Conservation (phyloP, 2,888 invertebrate species). For the Drosophila demipolita region DNA sequence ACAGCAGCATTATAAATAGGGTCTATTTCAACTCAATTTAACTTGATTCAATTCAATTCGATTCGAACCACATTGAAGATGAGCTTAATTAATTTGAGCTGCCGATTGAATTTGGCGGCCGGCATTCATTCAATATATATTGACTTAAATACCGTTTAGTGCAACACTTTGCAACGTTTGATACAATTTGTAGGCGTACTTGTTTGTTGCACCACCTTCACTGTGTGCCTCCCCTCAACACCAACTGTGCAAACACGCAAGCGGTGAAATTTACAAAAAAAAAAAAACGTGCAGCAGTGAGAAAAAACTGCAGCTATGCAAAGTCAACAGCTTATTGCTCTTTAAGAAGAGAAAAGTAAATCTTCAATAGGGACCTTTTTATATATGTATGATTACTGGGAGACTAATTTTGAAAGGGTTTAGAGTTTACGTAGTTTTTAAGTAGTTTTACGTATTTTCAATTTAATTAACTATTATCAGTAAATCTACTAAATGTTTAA, state of each 20-base stretch:
- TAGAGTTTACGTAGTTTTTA: neutral
- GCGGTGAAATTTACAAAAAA: conserved; percentile 46
- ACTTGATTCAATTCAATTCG: neutral
- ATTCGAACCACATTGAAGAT: conserved; percentile 11
- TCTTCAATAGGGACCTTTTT: neutral
- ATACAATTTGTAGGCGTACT: conserved; percentile 68
- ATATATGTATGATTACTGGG: neutral
- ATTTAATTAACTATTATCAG: neutral
- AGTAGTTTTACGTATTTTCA: neutral
- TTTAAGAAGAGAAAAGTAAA: neutral
- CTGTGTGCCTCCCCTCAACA: neutral
- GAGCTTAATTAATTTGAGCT: conserved; percentile 43
- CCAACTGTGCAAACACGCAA: conserved; percentile 43
- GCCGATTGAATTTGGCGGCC: conserved; percentile 31
- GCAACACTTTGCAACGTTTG: conserved; percentile 30
- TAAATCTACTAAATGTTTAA: neutral
- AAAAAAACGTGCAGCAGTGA: conserved; percentile 44
- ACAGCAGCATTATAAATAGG: conserved; percentile 51
- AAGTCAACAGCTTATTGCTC: conserved; percentile 13
- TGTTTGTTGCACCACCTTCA: conserved; percentile 20
- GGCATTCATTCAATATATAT: conserved; percentile 35
- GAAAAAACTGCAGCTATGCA: neutral
- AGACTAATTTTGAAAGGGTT: neutral
- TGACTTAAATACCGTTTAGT: conserved; percentile 24
- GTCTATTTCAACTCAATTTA: neutral